phyloP scores from a whole-genome alignment of 2,888 invertebrate species.

The Clunio marinus region DNA sequence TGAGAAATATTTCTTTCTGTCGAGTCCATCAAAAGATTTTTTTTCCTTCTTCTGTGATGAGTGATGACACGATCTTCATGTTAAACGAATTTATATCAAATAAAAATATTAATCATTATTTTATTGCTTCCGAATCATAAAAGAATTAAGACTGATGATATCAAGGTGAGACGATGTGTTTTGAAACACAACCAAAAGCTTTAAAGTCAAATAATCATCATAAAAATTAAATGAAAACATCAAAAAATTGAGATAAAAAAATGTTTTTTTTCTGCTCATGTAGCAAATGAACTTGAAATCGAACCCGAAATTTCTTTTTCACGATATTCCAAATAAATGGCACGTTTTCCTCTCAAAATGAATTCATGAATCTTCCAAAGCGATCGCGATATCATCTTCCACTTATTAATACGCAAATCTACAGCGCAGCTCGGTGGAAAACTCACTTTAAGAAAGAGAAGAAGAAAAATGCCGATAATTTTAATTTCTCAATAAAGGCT shows the following conservation, averaged over 20 bases:
- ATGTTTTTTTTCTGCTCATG: background rate
- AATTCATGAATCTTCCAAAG: background rate
- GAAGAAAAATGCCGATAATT: constrained; percentile 36
- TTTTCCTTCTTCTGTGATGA: too few relatives aligned
- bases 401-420: constrained; percentile 31
- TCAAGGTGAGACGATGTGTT: too few relatives aligned
- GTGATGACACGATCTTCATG: too few relatives aligned
- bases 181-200: too few relatives aligned
- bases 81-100: too few relatives aligned
- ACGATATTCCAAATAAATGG: constrained; percentile 2
- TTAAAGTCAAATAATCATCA: background rate
- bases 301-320: background rate
- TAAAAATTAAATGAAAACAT: background rate
- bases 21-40: background rate
- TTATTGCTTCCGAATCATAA: too few relatives aligned
- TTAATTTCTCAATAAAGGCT: constrained; percentile 31
- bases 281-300: constrained; percentile 1
- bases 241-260: too few relatives aligned
- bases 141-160: too few relatives aligned
- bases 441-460: constrained; percentile 18
- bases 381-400: constrained; percentile 34
- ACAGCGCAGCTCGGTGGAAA: constrained; percentile 16
- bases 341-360: background rate
- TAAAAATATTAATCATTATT: too few relatives aligned
- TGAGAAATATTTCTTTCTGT: constrained; percentile 3